A percentile compares a stretch with the other conserved stretches of the same genome.
phyloP scores from a whole-genome alignment of 2,113 vertebrate species.

The Nansenia antarctica region DNA sequence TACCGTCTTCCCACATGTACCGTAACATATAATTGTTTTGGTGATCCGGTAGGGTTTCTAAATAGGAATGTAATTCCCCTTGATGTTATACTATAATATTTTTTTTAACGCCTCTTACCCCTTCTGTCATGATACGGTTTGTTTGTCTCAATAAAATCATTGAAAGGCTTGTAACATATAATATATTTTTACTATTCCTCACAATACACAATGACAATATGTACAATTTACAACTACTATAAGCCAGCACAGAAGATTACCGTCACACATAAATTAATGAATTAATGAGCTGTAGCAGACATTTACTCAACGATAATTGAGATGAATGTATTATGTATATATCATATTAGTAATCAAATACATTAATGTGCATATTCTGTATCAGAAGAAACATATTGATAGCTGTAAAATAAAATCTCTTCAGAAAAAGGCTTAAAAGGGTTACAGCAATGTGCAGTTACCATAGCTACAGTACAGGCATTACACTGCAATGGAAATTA shows the following conservation, averaged over 20 bases:
- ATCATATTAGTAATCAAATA: constrained; percentile 56
- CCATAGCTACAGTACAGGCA: constrained; percentile 2
- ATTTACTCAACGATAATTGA: constrained; percentile 23
- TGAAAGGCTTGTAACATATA: constrained; percentile 34
- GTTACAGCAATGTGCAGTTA: constrained; percentile 25
- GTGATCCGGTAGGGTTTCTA: constrained; percentile 25
- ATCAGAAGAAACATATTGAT: constrained; percentile 38
- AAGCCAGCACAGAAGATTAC: constrained; percentile 23
- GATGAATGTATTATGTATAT: constrained; percentile 38
- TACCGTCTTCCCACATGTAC: too few relatives aligned
- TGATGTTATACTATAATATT: constrained; percentile 23
- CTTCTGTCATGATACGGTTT: constrained; percentile 49
- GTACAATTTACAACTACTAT: constrained; percentile 59
- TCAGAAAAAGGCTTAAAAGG: constrained; percentile 32
- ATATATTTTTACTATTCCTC: constrained; percentile 59
- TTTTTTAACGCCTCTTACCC: too few relatives aligned
- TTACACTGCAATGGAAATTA: constrained; percentile 29
- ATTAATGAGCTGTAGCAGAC: constrained; percentile 14
- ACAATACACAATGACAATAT: constrained; percentile 49
- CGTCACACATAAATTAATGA: constrained; percentile 55
- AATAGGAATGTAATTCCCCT: constrained; percentile 28
- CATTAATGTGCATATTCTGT: constrained; percentile 20
- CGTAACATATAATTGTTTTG: constrained; percentile 62
- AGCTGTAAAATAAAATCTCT: constrained; percentile 28
- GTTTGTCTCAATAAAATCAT: constrained; percentile 41